Percentiles rank a stretch among this genome's conserved stretches.
Conservation (phyloP, 2,113 vertebrate species). For the Hippocampus zosterae region DNA sequence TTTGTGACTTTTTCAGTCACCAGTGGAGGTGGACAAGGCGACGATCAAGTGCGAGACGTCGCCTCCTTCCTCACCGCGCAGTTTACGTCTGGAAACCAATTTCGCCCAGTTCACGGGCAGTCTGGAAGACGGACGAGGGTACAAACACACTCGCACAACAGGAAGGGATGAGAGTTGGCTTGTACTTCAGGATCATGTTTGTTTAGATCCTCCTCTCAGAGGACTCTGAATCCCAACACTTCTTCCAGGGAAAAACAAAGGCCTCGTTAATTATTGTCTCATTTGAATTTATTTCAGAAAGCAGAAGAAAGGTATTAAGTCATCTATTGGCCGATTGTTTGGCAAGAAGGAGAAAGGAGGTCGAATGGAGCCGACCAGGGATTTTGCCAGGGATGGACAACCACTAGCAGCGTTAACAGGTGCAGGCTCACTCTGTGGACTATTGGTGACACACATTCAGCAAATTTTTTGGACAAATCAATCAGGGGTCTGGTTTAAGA, state of each 20-base stretch:
- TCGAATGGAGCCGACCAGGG: conserved; percentile 75
- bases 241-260: background rate
- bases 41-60: conserved; percentile 98
- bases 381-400: conserved; percentile 78
- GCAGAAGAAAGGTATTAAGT: conserved; percentile 95
- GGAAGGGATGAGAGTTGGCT: background rate
- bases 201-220: background rate
- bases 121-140: conserved; percentile 91
- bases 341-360: conserved; percentile 96
- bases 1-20: conserved; percentile 73
- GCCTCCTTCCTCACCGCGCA: conserved; percentile 89
- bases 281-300: conserved; percentile 70
- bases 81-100: conserved; percentile 85
- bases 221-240: background rate
- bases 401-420: conserved; percentile 77
- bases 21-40: conserved; percentile 93
- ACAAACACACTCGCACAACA: conserved; percentile 31
- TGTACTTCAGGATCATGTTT: background rate
- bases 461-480: background rate
- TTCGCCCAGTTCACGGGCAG: conserved; percentile 83
- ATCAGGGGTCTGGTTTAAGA: no score
- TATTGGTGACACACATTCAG: background rate
- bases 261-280: background rate
- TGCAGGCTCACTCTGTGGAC: conserved; percentile 30
- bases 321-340: conserved; percentile 90